Conservation (phyloP, 1,140 invertebrate genomes). For the Drosophila pectinifera region DNA sequence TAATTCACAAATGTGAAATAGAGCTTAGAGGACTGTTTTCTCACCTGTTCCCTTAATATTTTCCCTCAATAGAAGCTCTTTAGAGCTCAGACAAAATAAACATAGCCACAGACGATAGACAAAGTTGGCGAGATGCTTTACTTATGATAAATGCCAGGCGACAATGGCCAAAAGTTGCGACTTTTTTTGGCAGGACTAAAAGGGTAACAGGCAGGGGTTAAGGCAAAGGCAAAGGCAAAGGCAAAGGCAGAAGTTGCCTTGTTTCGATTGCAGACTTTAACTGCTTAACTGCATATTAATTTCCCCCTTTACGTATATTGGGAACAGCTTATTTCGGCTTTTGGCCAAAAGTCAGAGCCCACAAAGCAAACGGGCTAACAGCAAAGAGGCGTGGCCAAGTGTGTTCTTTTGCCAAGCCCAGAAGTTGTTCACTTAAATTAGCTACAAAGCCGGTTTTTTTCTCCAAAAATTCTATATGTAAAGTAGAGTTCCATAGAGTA, state of each 20-base stretch:
- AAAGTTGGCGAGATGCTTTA: conserved; percentile 25
- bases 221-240: not conserved
- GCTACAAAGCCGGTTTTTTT: conserved; percentile 23
- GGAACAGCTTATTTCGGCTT: conserved; percentile 52
- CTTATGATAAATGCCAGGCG: conserved; percentile 42
- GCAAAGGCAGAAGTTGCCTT: conserved; percentile 9
- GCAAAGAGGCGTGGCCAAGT: conserved; percentile 53
- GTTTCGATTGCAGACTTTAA: conserved; percentile 38
- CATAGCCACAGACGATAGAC: conserved; percentile 4
- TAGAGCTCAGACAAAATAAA: conserved; percentile 16
- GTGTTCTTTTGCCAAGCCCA: conserved; percentile 33
- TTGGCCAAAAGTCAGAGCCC: conserved; percentile 60
- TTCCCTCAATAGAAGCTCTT: not conserved
- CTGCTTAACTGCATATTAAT: conserved; percentile 58
- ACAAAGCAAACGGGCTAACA: conserved; percentile 45
- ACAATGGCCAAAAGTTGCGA: conserved; percentile 38
- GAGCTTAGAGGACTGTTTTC: too few species aligned
- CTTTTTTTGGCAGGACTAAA: conserved; percentile 1
- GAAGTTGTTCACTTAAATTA: conserved; percentile 45
- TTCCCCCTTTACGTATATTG: conserved; percentile 31
- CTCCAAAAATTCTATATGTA: not conserved
- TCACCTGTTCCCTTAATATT: not conserved
- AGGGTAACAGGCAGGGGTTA: not conserved
- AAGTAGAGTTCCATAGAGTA: too few species aligned
- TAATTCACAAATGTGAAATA: too few species aligned